Evolutionary conservation across 2,113 vertebrate species (phyloP), one percentile per base, ranked within the genome.

Genomic region (Nycticryphes semicollaris): DNA sequence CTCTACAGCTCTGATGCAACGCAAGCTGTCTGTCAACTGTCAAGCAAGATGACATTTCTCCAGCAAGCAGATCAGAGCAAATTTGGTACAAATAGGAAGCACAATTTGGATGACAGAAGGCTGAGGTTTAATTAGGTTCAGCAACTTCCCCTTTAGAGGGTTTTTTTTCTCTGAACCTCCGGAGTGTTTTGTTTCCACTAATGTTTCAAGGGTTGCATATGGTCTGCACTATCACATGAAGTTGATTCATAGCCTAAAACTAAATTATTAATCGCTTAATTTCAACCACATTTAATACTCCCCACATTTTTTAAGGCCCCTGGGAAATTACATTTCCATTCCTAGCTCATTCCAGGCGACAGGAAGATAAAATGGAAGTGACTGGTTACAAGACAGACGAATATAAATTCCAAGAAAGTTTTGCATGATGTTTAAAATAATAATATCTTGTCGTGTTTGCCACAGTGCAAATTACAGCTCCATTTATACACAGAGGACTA

Each of bases 231-330:
- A 97, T 97, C 96, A 92, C 94, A 97, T 97, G 97, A 97, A 96
- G 74, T 92, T 98, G 99, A 99, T 99, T 98, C 98, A 99, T 98
- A 98, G 98, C 97, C 96, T 97, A 93, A 97, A 97, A 97, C 98
- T 99, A 98, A 99, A 99, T 99, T 99, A 99, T 99, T 99, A 98
- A 99, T 98, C 97, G 88, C 97, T 98, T 99, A 98, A 99, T 99
- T 99, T 99, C 98, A 98, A 97, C 97, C 18, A 69, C 97, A 97
- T 98, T 97, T 98, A 98, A 98, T 97, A 98, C 98, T 98, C 96
- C 91, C 98, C 98, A 97, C 98, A 98, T 98, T 98, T 99, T 98
- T 98, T 96, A 97, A 97, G 97, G 96, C 98, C 95, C 92, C 94
- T 97, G 97, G 97, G 98, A 99, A 98, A 99, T 99, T 98, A 98